Evolutionary conservation across 2,888 invertebrate genomes (phyloP).

Genomic region (Isoperla grammatica): DNA sequence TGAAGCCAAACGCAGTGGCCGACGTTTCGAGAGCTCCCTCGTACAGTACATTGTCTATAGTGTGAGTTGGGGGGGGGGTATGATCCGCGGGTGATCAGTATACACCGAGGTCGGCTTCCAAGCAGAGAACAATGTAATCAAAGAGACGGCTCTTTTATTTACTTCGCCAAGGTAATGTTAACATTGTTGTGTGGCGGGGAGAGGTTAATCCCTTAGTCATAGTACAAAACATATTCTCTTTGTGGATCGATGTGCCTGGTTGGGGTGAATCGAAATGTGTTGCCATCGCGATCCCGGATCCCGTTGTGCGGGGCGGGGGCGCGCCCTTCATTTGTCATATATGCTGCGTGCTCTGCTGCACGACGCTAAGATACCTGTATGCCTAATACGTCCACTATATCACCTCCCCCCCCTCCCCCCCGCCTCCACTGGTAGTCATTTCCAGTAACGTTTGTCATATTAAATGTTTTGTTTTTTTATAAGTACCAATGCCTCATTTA

Average conservation of each 20-base stretch:
- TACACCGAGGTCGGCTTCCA: neutral
- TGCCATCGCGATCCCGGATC: neutral
- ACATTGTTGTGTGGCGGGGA: neutral
- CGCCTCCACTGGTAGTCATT: no score
- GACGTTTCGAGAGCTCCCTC: no score
- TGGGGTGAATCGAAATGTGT: neutral
- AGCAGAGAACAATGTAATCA: conserved; percentile 1
- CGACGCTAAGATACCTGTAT: no score
- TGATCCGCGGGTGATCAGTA: neutral
- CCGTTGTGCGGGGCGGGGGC: neutral
- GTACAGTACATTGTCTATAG: neutral
- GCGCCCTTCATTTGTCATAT: neutral
- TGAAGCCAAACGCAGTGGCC: no score
- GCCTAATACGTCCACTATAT: no score
- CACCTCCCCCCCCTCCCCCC: no score
- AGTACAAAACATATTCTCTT: neutral
- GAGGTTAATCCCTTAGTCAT: no score
- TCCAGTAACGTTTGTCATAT: no score
- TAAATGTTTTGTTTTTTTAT: no score
- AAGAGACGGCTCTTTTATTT: conserved; percentile 4
- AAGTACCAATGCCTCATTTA: no score
- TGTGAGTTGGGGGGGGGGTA: neutral
- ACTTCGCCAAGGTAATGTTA: neutral
- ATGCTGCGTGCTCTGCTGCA: no score
- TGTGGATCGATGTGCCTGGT: neutral